Evolutionary conservation across 92 coral and sea anemone genomes (phyloP).

Genomic region (Heliopora coerulea): DNA sequence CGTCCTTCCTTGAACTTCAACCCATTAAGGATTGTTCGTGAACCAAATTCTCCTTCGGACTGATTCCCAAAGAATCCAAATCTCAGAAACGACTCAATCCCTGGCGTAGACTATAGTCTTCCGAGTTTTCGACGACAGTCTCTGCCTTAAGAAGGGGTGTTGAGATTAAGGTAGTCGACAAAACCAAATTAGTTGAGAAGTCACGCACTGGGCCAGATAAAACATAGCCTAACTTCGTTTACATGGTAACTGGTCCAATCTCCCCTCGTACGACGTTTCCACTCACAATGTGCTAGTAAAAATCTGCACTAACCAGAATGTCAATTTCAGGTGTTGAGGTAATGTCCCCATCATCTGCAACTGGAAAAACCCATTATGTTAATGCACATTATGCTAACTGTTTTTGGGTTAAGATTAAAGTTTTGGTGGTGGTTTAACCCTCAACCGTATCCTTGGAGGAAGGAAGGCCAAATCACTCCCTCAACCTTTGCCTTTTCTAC

Average conservation of each 20-base stretch:
- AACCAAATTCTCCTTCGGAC: constrained; percentile 32
- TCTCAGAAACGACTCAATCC: too few relatives aligned
- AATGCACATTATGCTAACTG: constrained; percentile 1
- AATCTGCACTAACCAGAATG: constrained; percentile 46
- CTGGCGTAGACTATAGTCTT: background rate
- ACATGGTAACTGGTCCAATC: constrained; percentile 55
- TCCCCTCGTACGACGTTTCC: constrained; percentile 54
- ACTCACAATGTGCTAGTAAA: constrained; percentile 48
- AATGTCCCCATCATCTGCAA: too few relatives aligned
- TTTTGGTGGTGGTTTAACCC: too few relatives aligned
- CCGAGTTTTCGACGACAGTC: background rate
- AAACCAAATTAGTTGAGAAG: background rate
- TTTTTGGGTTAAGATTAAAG: too few relatives aligned
- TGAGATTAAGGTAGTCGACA: constrained; percentile 35
- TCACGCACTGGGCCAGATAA: constrained; percentile 51
- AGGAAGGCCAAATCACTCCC: too few relatives aligned
- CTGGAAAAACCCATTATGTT: too few relatives aligned
- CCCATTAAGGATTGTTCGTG: constrained; percentile 12
- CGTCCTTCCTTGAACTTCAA: constrained; percentile 8
- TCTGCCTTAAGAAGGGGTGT: constrained; percentile 35
- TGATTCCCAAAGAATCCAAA: constrained; percentile 45
- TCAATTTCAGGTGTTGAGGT: constrained; percentile 28
- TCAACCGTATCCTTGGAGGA: too few relatives aligned
- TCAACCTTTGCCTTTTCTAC: too few relatives aligned
- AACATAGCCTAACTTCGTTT: constrained; percentile 43